A percentile compares a stretch with the other conserved stretches of the same genome.
These are phyloP conservation scores for human (Homo sapiens) DNA, from an alignment of 2,113 vertebrate species.

Conservation along the genomic window GRCh38 chr14:82341501-82342000, in stretches of 20 bases:
- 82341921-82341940: neutral
- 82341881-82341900: neutral
- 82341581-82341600: slow-evolving; percentile 82
- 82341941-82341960: slow-evolving; percentile 21
- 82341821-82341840: slow-evolving; percentile 13
- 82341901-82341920: neutral
- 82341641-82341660: slow-evolving; percentile 85
- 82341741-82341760: slow-evolving; percentile 70
- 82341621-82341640: slow-evolving; percentile 84
- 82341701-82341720: slow-evolving; percentile 76
- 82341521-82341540: slow-evolving; percentile 82
- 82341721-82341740: slow-evolving; percentile 75
- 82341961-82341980: neutral
- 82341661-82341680: slow-evolving; percentile 81
- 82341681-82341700: slow-evolving; percentile 84
- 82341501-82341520: slow-evolving; percentile 86
- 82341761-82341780: slow-evolving; percentile 49
- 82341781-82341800: slow-evolving; percentile 60
- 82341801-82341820: slow-evolving; percentile 9
- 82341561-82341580: slow-evolving; percentile 72
- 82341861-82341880: slow-evolving; percentile 42
- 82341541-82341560: slow-evolving; percentile 65
- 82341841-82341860: slow-evolving; percentile 25
- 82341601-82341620: slow-evolving; percentile 83
- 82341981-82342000: neutral